phyloP scores from a whole-genome alignment of 2,888 invertebrate genomes.

The Ephialtes manifestator region DNA sequence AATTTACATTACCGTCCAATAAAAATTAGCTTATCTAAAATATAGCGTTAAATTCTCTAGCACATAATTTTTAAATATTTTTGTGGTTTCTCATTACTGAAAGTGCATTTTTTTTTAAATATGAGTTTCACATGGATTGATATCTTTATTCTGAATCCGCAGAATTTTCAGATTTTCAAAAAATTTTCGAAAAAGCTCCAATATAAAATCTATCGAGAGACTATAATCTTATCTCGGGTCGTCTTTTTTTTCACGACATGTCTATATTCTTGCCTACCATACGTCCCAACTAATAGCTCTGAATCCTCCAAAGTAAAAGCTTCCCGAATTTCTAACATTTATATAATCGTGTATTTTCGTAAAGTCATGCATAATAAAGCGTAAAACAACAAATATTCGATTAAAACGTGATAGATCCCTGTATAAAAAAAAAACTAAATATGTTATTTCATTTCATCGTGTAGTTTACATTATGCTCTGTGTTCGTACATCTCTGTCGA shows the following conservation, averaged over 20 bases:
- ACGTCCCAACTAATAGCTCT: constrained; percentile 39
- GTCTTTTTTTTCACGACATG: constrained; percentile 28
- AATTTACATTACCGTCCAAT: too few species aligned
- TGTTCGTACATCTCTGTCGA: constrained; percentile 2
- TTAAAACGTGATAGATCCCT: constrained; percentile 22
- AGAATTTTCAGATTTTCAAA: too few species aligned
- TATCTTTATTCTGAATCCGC: too few species aligned
- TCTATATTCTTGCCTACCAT: constrained; percentile 46
- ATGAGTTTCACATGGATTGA: too few species aligned
- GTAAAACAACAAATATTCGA: constrained; percentile 48
- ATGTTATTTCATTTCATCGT: constrained; percentile 12
- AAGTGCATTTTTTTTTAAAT: too few species aligned
- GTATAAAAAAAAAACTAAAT: constrained; percentile 24
- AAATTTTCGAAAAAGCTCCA: too few species aligned
- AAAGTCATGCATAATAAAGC: constrained; percentile 82
- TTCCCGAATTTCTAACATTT: constrained; percentile 75
- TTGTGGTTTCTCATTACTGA: too few species aligned
- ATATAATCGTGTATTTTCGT: constrained; percentile 84
- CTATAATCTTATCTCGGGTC: neutral
- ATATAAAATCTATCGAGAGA: too few species aligned
- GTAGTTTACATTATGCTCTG: constrained; percentile 11
- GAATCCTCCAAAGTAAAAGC: constrained; percentile 28
- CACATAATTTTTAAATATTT: too few species aligned
- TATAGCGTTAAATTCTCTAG: too few species aligned
- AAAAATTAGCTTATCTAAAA: too few species aligned